A percentile compares a stretch with the other conserved stretches of the same genome.
phyloP scores from a whole-genome alignment of 2,797 vertebrate genomes.

The Tapirus indicus region DNA sequence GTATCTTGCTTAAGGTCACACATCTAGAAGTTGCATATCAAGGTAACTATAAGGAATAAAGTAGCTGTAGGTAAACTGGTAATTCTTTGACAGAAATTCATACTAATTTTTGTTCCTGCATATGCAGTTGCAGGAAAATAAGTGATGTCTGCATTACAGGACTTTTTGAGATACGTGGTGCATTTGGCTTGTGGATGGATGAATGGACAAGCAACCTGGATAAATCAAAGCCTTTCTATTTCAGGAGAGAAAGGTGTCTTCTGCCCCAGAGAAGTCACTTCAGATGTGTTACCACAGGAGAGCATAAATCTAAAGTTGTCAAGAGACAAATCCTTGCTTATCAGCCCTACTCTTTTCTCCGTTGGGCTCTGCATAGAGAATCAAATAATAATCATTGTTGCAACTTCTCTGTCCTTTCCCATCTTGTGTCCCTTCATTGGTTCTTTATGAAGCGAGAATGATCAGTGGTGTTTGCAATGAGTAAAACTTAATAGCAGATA shows the following conservation, averaged over 20 bases:
- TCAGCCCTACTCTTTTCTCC: background rate
- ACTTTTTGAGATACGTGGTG: background rate
- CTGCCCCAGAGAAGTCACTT: background rate
- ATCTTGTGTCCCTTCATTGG: background rate
- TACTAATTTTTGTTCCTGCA: background rate
- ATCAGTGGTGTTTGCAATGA: background rate
- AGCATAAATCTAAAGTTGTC: background rate
- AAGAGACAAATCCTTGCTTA: background rate
- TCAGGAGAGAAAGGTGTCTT: background rate
- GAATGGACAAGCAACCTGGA: background rate
- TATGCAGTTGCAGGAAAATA: background rate
- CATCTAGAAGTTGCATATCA: background rate
- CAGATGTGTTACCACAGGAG: background rate
- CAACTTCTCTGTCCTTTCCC: background rate
- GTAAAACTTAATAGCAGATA: background rate
- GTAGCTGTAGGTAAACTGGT: background rate
- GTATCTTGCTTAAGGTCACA: background rate
- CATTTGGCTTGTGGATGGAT: background rate
- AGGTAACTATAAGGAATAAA: background rate
- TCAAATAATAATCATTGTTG: background rate
- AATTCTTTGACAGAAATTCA: background rate
- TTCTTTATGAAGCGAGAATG: background rate
- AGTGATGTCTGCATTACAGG: background rate
- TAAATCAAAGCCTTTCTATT: background rate
- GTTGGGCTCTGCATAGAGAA: background rate